A percentile compares a stretch with the other conserved stretches of the same genome.
phyloP scores from a whole-genome alignment of 1,140 invertebrate species.

The Thrips palmi region DNA sequence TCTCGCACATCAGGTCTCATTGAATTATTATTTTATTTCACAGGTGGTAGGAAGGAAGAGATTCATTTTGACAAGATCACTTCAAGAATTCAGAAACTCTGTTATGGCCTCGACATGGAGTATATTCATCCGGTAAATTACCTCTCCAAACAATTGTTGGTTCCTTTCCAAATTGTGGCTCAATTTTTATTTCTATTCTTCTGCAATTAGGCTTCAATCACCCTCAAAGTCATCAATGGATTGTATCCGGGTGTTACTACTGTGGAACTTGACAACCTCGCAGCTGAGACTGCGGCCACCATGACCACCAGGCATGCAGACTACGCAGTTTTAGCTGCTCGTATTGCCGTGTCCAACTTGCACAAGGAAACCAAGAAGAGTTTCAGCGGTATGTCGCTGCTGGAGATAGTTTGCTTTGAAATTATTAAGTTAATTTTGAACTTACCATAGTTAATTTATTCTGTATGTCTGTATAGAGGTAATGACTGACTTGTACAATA shows the following conservation, averaged over 20 bases:
- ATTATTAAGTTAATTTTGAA: neutral
- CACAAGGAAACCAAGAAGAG: conserved; percentile 91
- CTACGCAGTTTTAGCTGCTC: conserved; percentile 87
- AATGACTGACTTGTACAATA: conserved; percentile 68
- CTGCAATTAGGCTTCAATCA: conserved; percentile 62
- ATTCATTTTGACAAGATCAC: conserved; percentile 98
- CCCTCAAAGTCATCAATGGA: conserved; percentile 77
- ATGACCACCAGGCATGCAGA: conserved; percentile 95
- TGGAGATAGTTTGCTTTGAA: neutral
- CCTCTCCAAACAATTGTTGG: too few relatives aligned
- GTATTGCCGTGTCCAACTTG: conserved; percentile 91
- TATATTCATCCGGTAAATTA: conserved; percentile 84
- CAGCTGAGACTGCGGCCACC: conserved; percentile 89
- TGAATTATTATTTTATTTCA: conserved; percentile 17
- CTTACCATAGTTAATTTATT: neutral
- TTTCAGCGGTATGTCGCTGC: conserved; percentile 55
- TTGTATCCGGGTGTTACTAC: conserved; percentile 93
- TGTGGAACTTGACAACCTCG: conserved; percentile 89
- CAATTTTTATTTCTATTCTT: conserved; percentile 15
- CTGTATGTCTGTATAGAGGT: conserved; percentile 45
- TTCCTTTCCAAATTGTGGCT: neutral
- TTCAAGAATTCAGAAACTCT: conserved; percentile 83
- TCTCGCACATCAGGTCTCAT: too few relatives aligned
- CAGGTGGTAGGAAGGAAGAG: conserved; percentile 78
- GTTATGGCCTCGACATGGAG: conserved; percentile 89